Evolutionary conservation across 1,140 invertebrate species (phyloP), one percentile per base, ranked within the genome.

Genomic region (Euura saliciscinereae): DNA sequence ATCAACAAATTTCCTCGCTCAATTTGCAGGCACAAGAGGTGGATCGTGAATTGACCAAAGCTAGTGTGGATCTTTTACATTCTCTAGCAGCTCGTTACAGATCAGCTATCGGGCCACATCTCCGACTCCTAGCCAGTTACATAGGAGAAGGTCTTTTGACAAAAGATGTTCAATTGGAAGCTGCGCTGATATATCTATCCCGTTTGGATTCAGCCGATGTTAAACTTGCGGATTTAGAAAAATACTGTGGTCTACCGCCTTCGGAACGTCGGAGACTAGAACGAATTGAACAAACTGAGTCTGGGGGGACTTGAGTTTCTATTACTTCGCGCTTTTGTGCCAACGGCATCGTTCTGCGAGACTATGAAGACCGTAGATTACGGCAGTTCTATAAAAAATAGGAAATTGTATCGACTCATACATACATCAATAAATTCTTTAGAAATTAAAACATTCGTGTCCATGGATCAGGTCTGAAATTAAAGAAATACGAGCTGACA

Each of bases 131-230:
- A 2, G 75, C 79, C 13, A 75, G 73, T 4, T 83, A 80, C 71
- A 82, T 84, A 70, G 78, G 81, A 7, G 76, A 76, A 75, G 77
- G 80, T 43, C 64, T 81, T 44, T 73, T 84, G 7, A 66, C 73
- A 28, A 78, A 75, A 42, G 79, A 80, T 75, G 44, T 70, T 4
- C 79, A 82, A 73, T 71, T 84, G 11, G 81, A 83, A 83, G 81
- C 80, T 70, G 80, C 81, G 8, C 78, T 82, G 74, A 80, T 77
- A 13, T 82, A 77, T 72, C 71, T 82, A 68, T 77, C 78, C 42
- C 70, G 78, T 4, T 71, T 78, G 65, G 76, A 80, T n/a, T 70
- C 77, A 2, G 59, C 71, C 11, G 74, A 81, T 4, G 77, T 78
- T 7, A 74, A 81, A 67, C 67, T 80, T 43, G 73, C 78, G 46